Conservation (phyloP, 1,140 invertebrate genomes). For the Epicauta chinensis region DNA sequence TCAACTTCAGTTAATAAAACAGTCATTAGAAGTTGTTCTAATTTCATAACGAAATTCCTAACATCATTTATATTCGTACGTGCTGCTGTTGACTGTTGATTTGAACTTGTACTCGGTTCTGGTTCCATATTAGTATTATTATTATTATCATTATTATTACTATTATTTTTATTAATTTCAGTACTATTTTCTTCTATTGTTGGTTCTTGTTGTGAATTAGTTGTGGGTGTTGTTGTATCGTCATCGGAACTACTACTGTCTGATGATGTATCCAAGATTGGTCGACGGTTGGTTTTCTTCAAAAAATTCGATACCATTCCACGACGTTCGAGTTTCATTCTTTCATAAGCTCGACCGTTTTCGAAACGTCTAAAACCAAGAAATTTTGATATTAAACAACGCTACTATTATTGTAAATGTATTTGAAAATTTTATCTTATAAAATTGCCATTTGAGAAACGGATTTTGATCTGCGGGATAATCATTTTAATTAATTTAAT, state of each 20-base stretch:
- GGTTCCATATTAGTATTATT: background rate
- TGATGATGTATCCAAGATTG: constrained; percentile 29
- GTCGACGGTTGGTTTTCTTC: constrained; percentile 21
- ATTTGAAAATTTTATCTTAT: too few species aligned
- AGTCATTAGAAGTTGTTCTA: constrained; percentile 24
- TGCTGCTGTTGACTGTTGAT: background rate
- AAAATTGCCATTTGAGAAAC: too few species aligned
- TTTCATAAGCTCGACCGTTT: constrained; percentile 26
- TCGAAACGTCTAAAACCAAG: constrained; percentile 26
- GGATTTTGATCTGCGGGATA: too few species aligned
- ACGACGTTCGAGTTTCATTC: constrained; percentile 5
- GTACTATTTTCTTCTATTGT: too few species aligned
- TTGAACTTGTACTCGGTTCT: constrained; percentile 1
- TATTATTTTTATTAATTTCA: too few species aligned
- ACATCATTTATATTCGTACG: constrained; percentile 4
- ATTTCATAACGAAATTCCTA: constrained; percentile 24
- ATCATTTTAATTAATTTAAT: too few species aligned
- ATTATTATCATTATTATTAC: constrained; percentile 4
- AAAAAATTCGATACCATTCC: constrained; percentile 26
- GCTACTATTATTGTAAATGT: too few species aligned
- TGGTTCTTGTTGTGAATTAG: too few species aligned
- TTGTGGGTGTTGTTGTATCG: constrained; percentile 7
- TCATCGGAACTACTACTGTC: constrained; percentile 36
- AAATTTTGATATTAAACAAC: background rate
- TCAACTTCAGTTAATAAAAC: constrained; percentile 26